Percentiles rank a stretch among this genome's conserved stretches.
These are phyloP conservation scores for Xerus inauris DNA, from an alignment of 2,113 vertebrate species.

Conservation along the genomic window DNA sequence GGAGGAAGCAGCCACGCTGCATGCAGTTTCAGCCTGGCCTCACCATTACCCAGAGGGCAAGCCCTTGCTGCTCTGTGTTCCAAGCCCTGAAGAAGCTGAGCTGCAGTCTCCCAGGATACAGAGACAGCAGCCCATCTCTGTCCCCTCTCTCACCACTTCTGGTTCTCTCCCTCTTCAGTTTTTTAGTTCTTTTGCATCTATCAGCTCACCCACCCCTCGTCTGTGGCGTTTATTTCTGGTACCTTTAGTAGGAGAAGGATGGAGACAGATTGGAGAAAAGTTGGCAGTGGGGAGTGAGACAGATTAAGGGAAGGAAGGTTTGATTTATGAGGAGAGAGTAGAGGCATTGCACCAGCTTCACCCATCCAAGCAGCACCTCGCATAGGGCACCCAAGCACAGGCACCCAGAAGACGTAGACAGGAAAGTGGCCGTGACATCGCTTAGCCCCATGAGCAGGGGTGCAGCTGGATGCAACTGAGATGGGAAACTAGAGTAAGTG, in stretches of 20 bases:
- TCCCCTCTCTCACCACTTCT: background rate
- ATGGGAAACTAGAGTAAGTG: conserved; percentile 28
- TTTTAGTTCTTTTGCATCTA: background rate
- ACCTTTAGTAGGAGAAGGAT: conserved; percentile 66
- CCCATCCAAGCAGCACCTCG: background rate
- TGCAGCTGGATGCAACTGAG: conserved; percentile 32
- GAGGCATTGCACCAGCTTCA: background rate
- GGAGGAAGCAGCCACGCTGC: fast-evolving
- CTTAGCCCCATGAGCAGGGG: background rate
- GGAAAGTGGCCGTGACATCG: background rate
- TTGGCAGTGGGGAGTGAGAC: conserved; percentile 57
- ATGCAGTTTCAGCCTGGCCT: fast-evolving
- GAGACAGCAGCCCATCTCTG: fast-evolving
- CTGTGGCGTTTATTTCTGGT: conserved; percentile 75
- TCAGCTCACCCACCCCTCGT: conserved; percentile 57
- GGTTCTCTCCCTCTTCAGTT: background rate
- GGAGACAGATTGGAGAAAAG: conserved; percentile 71
- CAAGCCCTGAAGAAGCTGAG: fast-evolving
- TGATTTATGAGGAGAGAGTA: conserved; percentile 64
- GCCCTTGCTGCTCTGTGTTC: background rate
- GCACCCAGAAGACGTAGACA: background rate
- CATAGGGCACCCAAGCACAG: background rate
- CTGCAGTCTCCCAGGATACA: background rate
- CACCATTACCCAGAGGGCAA: background rate
- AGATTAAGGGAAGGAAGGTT: conserved; percentile 59